Conservation (phyloP, 2,797 vertebrate species). For the Gymnodraco acuticeps region DNA sequence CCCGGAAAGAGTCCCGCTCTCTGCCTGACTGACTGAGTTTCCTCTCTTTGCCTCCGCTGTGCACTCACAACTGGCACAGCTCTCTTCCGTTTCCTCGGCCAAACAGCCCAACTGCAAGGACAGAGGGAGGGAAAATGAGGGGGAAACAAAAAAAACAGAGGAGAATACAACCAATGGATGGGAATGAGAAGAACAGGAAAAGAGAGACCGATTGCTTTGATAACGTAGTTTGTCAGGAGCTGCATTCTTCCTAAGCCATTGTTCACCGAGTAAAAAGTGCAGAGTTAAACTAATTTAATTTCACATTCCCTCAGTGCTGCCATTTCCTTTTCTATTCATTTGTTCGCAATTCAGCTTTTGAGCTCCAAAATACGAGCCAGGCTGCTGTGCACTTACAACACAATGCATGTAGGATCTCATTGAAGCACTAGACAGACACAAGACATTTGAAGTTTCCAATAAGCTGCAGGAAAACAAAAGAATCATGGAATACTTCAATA, state of each 20-base stretch:
- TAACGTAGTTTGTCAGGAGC: slow-evolving; percentile 80
- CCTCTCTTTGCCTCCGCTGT: slow-evolving; percentile 54
- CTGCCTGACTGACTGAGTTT: slow-evolving; percentile 53
- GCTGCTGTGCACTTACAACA: slow-evolving; percentile 59
- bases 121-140: slow-evolving; percentile 54
- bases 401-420: slow-evolving; percentile 21
- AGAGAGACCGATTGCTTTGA: slow-evolving; percentile 73
- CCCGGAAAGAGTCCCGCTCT: slow-evolving; percentile 52
- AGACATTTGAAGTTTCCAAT: slow-evolving; percentile 27
- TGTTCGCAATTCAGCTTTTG: slow-evolving; percentile 66
- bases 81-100: slow-evolving; percentile 53
- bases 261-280: slow-evolving; percentile 70
- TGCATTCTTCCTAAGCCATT: slow-evolving; percentile 75
- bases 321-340: slow-evolving; percentile 66
- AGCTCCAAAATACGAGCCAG: slow-evolving; percentile 58
- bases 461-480: slow-evolving; percentile 8
- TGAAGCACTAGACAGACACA: slow-evolving; percentile 22
- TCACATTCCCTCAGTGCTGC: slow-evolving; percentile 52
- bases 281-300: slow-evolving; percentile 80
- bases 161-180: slow-evolving; percentile 42
- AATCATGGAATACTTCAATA: not conserved
- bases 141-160: slow-evolving; percentile 32
- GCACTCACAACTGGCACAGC: slow-evolving; percentile 69
- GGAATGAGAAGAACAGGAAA: slow-evolving; percentile 51
- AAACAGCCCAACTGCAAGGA: slow-evolving; percentile 76